Base-by-base conservation (phyloP, 2,888 invertebrate species). In the Sinotaia quadrata region DNA sequence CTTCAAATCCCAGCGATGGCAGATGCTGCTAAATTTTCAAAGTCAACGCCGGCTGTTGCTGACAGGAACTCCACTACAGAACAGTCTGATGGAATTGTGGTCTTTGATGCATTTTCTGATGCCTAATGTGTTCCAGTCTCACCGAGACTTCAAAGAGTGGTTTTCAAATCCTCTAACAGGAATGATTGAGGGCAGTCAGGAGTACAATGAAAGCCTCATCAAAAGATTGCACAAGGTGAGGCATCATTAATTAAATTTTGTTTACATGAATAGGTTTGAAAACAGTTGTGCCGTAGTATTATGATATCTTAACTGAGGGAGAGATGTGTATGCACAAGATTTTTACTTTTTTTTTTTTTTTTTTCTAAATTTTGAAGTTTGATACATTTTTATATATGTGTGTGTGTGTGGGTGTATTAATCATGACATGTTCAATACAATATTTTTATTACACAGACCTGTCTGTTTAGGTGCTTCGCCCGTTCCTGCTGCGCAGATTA, bases 1-100 rank as follows among this genome's bases (percentile, higher is more conserved):
- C 90, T 99, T 98, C 88, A 98, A 98, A 88, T 97, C 97, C 27
- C 98, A 98, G 88, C 91, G 99, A 74, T 99, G 99, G 99, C 98
- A 98, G 89, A 91, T 97, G 85, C 89, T 99, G 77, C 90, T 99
- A 68, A 98, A 97, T 87, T 99, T 99, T 89, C 93, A 95, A 76
- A 98, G 97, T 31, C 97, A 98, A 90, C 96, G 98, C 87, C 87
- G 91, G 24, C 84, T 91, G 33, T 84, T 91, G 37, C 88, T 91
- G 73, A 98, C 98, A 57, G 99, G 99, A 67, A 99, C 99, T 2
- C 99, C 99, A 2, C 90, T 99, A 71, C 99, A 99, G 89, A 99
- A 99, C 89, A 97, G 96, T 52, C 90, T 99, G 31, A 98, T 98
- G 89, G 99, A 99, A 89, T 90, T 99, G 63, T 99, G 98, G 98